phyloP scores from a whole-genome alignment of 2,797 vertebrate genomes.

The Danio kyathit region DNA sequence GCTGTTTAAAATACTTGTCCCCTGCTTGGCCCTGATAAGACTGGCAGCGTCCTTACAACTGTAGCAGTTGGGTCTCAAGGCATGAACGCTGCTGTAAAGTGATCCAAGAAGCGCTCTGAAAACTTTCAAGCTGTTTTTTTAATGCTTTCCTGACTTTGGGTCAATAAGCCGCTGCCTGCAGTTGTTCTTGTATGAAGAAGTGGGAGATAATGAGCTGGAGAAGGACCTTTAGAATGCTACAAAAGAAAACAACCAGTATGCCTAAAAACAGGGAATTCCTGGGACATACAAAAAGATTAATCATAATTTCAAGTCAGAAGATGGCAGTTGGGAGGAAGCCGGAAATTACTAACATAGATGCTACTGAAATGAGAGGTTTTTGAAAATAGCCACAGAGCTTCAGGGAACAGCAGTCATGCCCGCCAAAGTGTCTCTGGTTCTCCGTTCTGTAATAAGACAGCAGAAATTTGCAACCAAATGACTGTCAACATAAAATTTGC shows the following conservation, averaged over 20 bases:
- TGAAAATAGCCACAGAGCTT: slow-evolving; percentile 33
- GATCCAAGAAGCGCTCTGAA: slow-evolving; percentile 75
- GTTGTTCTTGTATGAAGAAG: slow-evolving; percentile 76
- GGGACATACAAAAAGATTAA: slow-evolving; percentile 25
- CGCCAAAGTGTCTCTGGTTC: slow-evolving; percentile 16
- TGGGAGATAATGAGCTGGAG: slow-evolving; percentile 65
- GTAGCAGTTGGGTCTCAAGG: slow-evolving; percentile 76
- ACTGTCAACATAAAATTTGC: slow-evolving; percentile 39
- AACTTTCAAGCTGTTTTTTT: slow-evolving; percentile 67
- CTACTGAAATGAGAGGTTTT: slow-evolving; percentile 23
- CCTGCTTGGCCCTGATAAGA: slow-evolving; percentile 67
- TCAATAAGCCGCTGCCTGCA: slow-evolving; percentile 70
- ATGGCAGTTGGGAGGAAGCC: background rate
- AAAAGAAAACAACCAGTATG: background rate
- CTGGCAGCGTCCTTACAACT: slow-evolving; percentile 70
- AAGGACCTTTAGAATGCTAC: background rate
- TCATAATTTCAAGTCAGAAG: slow-evolving; percentile 35
- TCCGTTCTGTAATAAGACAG: slow-evolving; percentile 21
- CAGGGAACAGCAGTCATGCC: background rate
- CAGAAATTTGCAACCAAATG: slow-evolving; percentile 33
- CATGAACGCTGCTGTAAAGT: slow-evolving; percentile 75
- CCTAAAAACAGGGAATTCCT: slow-evolving; percentile 11
- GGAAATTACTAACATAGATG: slow-evolving; percentile 33
- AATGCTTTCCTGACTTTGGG: slow-evolving; percentile 59
- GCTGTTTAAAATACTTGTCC: slow-evolving; percentile 72